Base-by-base conservation (phyloP, 1,140 invertebrate genomes). In the Tetranychus urticae region DNA sequence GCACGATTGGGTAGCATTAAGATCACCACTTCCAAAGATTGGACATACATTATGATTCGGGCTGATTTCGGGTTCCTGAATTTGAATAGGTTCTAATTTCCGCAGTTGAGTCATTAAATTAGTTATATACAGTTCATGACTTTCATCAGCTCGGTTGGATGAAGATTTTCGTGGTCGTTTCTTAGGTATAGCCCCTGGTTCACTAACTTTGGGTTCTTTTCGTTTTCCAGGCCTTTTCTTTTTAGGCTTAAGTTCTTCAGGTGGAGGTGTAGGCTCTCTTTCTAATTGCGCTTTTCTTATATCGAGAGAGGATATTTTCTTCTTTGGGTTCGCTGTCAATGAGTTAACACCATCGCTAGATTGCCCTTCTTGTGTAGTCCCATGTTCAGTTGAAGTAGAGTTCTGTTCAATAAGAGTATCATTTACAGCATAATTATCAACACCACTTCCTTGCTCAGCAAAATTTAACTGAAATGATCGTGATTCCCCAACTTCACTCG, bases 81-180 rank as follows among this genome's bases (percentile, higher is more conserved):
- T 84, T 63, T 81, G 79, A 74, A 96, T 81, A 7, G 83, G 78
- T 14, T 85, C 86, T 66, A 94, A 76, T 62, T 82, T 80, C 37
- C 85, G 76, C 46, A 96, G 71, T 69, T 93, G 88, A 34, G 77
- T 75, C 79, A 92, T 84, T 37, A 93, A 75, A 67, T 82, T 83
- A 67, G 91, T 89, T 65, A 90, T 83, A 69, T 84, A 91, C 7
- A 81, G 81, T 70, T 92, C 88, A 71, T 88, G 88, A 73, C 92
- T 88, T 74, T 92, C 88, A 67, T 65, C 62, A 14, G 31, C 3
- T 58, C 56, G 23, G 0, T 14, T 56, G 37, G 23, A 37, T 57
- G 84, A 87, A 36, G 82, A 75, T 70, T 77, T 90, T 36, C 85
- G 76, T 12, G 82, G 77, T 36, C 85, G 76, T 70, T 91, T 91